Percentiles rank a stretch among this genome's conserved stretches.
Conservation (phyloP, 2,888 invertebrate species). For the Himalopsyche kuldschensis region DNA sequence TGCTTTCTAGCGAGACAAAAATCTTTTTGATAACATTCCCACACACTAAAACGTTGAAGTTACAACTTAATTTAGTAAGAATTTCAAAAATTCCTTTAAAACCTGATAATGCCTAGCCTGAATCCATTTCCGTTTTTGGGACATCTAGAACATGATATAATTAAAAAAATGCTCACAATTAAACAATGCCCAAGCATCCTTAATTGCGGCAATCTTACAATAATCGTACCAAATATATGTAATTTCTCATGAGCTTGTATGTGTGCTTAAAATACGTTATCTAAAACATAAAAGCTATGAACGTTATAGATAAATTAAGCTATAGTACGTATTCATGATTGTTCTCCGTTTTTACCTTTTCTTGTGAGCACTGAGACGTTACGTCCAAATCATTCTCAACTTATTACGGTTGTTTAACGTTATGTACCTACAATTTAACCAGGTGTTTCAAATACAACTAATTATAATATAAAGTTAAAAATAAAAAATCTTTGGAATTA, state of each 20-base stretch:
- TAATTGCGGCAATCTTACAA: slow-evolving; percentile 36
- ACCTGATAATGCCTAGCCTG: not conserved
- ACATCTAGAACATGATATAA: not conserved
- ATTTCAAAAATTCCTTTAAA: not conserved
- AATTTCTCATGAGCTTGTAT: not conserved
- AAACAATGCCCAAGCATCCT: slow-evolving; percentile 32
- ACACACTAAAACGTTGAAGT: not conserved
- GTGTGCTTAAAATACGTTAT: not conserved
- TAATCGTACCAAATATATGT: slow-evolving; percentile 3
- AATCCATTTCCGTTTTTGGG: not conserved
- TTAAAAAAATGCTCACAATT: slow-evolving; percentile 10
- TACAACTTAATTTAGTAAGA: not conserved
- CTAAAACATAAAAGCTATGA: not conserved
- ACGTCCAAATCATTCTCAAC: not conserved
- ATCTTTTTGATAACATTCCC: not conserved
- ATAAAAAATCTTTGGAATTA: too few relatives aligned
- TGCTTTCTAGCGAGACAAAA: not conserved
- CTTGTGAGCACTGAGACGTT: not conserved
- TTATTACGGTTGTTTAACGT: not conserved
- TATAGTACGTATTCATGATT: not conserved
- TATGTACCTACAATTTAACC: not conserved
- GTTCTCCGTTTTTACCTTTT: not conserved
- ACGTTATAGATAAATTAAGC: not conserved
- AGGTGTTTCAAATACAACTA: not conserved
- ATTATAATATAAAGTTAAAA: too few relatives aligned